Percentiles rank a stretch among this genome's conserved stretches.
Evolutionary conservation across 2,113 vertebrate species (phyloP).

Genomic region (Coturnix japonica): DNA sequence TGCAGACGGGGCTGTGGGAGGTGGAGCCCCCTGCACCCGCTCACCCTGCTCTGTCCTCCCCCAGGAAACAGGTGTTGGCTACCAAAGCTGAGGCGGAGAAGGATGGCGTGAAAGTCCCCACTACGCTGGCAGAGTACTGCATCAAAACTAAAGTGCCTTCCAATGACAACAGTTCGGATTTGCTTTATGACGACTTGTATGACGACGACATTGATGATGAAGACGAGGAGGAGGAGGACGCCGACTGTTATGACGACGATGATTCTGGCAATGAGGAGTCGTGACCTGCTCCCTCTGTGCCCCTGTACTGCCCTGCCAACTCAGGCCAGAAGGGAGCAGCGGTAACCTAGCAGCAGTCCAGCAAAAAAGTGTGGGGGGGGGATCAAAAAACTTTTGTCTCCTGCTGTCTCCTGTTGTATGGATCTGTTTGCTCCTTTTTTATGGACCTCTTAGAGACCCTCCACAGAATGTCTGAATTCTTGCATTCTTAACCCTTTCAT

Average conservation of each 20-base stretch:
- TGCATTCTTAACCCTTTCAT: constrained; percentile 77
- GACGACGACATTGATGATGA: constrained; percentile 97
- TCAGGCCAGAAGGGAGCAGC: constrained; percentile 83
- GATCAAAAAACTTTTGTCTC: constrained; percentile 60
- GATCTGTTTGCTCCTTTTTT: constrained; percentile 80
- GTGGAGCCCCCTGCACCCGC: not conserved
- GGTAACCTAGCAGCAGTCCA: constrained; percentile 75
- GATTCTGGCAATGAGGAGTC: constrained; percentile 99
- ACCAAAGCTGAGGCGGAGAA: constrained; percentile 96
- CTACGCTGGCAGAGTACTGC: constrained; percentile 97
- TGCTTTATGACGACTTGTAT: constrained; percentile 97
- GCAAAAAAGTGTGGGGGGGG: constrained; percentile 68
- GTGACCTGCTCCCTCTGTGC: constrained; percentile 81
- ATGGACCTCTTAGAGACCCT: constrained; percentile 79
- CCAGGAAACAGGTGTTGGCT: constrained; percentile 94
- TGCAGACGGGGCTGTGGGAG: not conserved
- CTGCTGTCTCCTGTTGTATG: constrained; percentile 77
- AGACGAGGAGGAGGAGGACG: constrained; percentile 90
- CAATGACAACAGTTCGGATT: constrained; percentile 98
- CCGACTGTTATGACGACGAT: constrained; percentile 91
- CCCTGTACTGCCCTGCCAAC: constrained; percentile 77
- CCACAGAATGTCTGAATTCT: constrained; percentile 78
- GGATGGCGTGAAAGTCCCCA: constrained; percentile 96
- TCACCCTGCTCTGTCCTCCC: not conserved
- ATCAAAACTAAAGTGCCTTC: constrained; percentile 99